Conservation (phyloP, 2,113 vertebrate species). For the Engraulis encrasicolus region DNA sequence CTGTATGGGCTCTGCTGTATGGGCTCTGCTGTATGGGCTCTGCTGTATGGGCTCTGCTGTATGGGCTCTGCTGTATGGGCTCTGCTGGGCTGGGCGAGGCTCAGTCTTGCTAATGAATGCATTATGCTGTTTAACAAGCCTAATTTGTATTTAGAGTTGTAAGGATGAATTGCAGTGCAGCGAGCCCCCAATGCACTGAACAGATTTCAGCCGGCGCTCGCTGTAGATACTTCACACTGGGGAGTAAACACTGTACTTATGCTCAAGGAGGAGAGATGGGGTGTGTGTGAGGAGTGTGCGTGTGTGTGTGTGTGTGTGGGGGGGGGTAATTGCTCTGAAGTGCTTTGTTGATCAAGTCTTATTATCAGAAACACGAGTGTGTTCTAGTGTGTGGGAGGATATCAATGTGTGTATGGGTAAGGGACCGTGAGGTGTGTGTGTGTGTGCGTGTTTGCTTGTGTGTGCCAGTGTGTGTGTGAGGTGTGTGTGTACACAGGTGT, state of each 20-base stretch:
- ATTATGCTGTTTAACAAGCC: constrained; percentile 62
- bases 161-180: constrained; percentile 57
- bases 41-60: too few relatives aligned
- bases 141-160: constrained; percentile 67
- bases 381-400: background rate
- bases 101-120: constrained; percentile 57
- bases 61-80: too few relatives aligned
- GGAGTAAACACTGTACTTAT: constrained; percentile 53
- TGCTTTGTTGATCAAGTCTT: constrained; percentile 52
- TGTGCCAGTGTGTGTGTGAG: background rate
- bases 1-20: too few relatives aligned
- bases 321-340: constrained; percentile 52
- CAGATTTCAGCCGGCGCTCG: constrained; percentile 56
- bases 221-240: constrained; percentile 47
- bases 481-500: background rate
- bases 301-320: constrained; percentile 25
- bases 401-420: background rate
- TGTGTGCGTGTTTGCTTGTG: background rate
- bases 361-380: constrained; percentile 31
- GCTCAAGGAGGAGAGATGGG: constrained; percentile 14
- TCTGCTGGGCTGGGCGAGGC: too few relatives aligned
- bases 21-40: too few relatives aligned
- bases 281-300: constrained; percentile 23
- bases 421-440: background rate
- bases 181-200: constrained; percentile 57